Evolutionary conservation across 1,140 invertebrate species (phyloP).

Genomic region (Scaptomyza pallida): DNA sequence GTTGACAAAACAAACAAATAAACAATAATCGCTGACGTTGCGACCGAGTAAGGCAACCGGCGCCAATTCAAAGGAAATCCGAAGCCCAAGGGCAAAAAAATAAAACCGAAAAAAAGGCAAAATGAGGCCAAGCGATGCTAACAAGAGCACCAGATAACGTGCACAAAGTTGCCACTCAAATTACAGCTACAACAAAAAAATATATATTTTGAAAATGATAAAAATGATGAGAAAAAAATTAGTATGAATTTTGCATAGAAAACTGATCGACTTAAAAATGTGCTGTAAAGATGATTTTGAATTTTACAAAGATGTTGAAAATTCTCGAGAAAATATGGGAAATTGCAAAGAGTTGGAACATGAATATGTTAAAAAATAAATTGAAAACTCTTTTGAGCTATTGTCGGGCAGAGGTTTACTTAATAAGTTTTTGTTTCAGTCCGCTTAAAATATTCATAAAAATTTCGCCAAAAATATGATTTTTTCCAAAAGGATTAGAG

Average conservation of each 20-base stretch:
- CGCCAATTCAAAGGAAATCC: constrained; percentile 54
- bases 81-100: constrained; percentile 26
- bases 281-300: neutral
- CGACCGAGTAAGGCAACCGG: constrained; percentile 25
- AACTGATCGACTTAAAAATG: neutral
- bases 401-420: no score
- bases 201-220: neutral
- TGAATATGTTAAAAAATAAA: no score
- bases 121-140: constrained; percentile 33
- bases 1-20: constrained; percentile 81
- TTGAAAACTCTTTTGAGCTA: no score
- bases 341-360: no score
- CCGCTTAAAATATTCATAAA: no score
- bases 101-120: neutral
- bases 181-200: constrained; percentile 45
- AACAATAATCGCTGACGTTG: constrained; percentile 46
- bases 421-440: no score
- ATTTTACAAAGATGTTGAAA: no score
- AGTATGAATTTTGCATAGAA: neutral
- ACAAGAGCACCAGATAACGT: constrained; percentile 9
- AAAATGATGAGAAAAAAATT: neutral
- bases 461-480: no score
- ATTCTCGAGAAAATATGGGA: no score
- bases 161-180: constrained; percentile 63
- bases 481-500: no score